Conservation (phyloP, 2,113 vertebrate species). For the Okapia johnstoni region DNA sequence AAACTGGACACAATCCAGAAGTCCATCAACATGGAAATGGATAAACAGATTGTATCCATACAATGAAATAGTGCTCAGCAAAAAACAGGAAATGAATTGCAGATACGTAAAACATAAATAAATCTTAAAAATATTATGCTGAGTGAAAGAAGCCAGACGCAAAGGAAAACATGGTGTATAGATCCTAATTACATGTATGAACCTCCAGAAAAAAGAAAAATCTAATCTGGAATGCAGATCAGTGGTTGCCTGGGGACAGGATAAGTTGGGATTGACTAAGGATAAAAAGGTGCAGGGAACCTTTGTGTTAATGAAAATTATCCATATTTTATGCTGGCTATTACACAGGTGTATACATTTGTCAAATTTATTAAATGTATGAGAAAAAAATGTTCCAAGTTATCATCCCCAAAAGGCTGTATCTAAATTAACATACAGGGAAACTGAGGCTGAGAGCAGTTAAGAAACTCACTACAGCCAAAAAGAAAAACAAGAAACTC, state of each 20-base stretch:
- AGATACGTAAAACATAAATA: background rate
- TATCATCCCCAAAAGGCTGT: background rate
- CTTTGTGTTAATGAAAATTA: background rate
- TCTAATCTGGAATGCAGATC: background rate
- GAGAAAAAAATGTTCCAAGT: background rate
- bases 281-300: background rate
- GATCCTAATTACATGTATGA: background rate
- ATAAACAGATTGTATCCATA: background rate
- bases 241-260: background rate
- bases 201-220: background rate
- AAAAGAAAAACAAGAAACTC: background rate
- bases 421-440: background rate
- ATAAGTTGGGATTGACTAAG: background rate
- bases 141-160: background rate
- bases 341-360: background rate
- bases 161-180: background rate
- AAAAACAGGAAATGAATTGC: conserved; percentile 4
- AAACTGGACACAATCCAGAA: conserved; percentile 4
- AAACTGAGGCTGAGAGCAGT: background rate
- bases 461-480: background rate
- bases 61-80: background rate
- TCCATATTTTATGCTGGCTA: background rate
- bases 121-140: background rate
- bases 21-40: background rate
- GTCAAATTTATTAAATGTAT: background rate